These are phyloP conservation scores for Tachina grossa DNA, from an alignment of 2,888 invertebrate species.

Conservation along the genomic window DNA sequence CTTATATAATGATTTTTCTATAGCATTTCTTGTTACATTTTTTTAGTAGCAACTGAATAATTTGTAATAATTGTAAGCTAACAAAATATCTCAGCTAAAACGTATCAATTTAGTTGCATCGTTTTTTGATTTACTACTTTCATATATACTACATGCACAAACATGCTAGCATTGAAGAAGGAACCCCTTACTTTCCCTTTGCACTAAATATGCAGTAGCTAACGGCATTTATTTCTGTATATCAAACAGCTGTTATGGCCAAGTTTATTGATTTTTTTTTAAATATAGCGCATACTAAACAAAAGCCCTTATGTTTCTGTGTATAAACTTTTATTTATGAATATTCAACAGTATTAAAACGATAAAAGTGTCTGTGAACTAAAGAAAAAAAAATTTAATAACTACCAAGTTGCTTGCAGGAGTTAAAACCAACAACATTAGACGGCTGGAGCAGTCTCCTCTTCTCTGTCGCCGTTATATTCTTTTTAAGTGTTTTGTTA, in stretches of 20 bases:
- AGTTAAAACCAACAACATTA: constrained; percentile 39
- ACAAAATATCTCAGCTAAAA: constrained; percentile 26
- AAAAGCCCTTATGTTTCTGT: constrained; percentile 49
- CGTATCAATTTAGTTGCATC: constrained; percentile 53
- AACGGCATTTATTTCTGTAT: background rate
- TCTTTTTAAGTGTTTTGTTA: constrained; percentile 48
- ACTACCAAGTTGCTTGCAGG: constrained; percentile 14
- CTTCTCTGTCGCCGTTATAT: constrained; percentile 10
- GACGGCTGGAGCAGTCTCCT: constrained; percentile 31
- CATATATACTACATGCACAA: background rate
- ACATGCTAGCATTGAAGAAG: background rate
- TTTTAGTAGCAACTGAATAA: constrained; percentile 11
- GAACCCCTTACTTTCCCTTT: background rate
- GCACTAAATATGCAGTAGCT: background rate
- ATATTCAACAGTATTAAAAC: constrained; percentile 80
- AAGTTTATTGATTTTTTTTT: constrained; percentile 76
- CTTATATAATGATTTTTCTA: background rate
- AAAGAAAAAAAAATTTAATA: constrained; percentile 5
- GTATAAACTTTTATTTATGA: constrained; percentile 76
- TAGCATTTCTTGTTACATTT: no score
- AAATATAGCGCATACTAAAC: constrained; percentile 38
- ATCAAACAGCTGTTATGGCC: constrained; percentile 65
- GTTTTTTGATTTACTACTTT: constrained; percentile 51
- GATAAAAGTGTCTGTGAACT: constrained; percentile 79
- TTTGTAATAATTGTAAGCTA: background rate